Base-by-base conservation (phyloP, 1,140 invertebrate genomes). In the Dendroctonus valens region DNA sequence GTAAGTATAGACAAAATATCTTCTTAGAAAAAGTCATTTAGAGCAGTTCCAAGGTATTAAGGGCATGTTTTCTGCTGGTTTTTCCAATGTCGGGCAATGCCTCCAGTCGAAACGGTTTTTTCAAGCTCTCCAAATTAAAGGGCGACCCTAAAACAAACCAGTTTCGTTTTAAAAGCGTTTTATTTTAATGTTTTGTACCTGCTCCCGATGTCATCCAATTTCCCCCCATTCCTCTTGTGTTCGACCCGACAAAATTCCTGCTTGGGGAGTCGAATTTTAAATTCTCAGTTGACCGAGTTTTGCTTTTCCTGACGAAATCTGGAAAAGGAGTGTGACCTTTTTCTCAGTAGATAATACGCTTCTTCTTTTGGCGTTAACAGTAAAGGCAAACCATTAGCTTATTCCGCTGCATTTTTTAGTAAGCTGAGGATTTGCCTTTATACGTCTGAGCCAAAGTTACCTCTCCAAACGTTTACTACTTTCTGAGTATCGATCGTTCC, bases 391-490 rank as follows among this genome's bases (percentile, higher is more conserved):
- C 15, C 49, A 51, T 51, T 51, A 37, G 37, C 37, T 51, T 14
- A 53, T 37, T 59, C 52, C 57, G n/a, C n/a, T 14, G 11, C 15
- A 40, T 46, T 46, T 38, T 54, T 53, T 26, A 26, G 26, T 26
- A 26, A 11, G 26, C 64, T 9, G 64, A 67, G 49, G 37, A 53
- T 60, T 63, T 51, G 37, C 39, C 11, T 68, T 59, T 64, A 3
- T 26, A 44, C 11, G 11, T 46, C 11, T 51, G 26, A 14, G 26
- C 44, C 2, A 53, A 48, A 69, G 9, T 66, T 79, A 81, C 79
- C 81, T 78, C 77, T 76, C 81, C 80, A 84, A 69, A 79, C 82
- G 76, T 79, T 82, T 67, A 83, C 79, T 26, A 80, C 79, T 71
- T 78, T 77, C 65, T 74, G 75, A 51, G 78, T 73, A 69, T 82